phyloP scores from a whole-genome alignment of 2,113 vertebrate genomes.

The Martes martes region DNA sequence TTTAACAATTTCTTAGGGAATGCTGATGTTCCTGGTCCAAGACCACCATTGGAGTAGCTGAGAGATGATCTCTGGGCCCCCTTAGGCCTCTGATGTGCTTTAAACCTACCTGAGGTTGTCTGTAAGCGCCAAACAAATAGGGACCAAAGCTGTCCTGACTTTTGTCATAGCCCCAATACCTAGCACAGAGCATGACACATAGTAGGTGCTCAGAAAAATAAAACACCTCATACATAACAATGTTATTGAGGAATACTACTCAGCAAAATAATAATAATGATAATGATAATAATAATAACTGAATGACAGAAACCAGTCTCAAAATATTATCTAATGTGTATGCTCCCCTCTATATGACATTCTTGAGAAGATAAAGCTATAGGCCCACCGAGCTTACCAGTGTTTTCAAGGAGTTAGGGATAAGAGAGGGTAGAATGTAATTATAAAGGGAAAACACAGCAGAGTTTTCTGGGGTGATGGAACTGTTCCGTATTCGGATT shows the following conservation, averaged over 20 bases:
- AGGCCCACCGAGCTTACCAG: too few species aligned
- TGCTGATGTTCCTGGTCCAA: not conserved
- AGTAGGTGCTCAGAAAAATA: not conserved
- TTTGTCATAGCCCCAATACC: not conserved
- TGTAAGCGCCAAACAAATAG: not conserved
- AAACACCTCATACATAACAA: not conserved
- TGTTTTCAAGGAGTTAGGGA: too few species aligned
- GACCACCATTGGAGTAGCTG: not conserved
- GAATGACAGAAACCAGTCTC: not conserved
- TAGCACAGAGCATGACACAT: not conserved
- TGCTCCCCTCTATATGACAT: too few species aligned
- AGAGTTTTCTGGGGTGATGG: too few species aligned
- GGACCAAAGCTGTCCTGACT: not conserved
- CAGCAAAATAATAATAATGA: not conserved
- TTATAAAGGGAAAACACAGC: too few species aligned
- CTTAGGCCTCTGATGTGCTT: not conserved
- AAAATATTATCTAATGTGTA: not conserved
- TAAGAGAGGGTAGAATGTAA: too few species aligned
- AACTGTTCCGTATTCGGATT: too few species aligned
- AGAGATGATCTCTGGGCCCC: not conserved
- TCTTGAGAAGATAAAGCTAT: too few species aligned
- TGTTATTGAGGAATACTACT: not conserved
- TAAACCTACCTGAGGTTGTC: not conserved
- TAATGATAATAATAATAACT: not conserved
- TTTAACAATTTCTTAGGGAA: not conserved